Evolutionary conservation across 1,140 invertebrate genomes (phyloP).

Genomic region (Drosophila sechellia): DNA sequence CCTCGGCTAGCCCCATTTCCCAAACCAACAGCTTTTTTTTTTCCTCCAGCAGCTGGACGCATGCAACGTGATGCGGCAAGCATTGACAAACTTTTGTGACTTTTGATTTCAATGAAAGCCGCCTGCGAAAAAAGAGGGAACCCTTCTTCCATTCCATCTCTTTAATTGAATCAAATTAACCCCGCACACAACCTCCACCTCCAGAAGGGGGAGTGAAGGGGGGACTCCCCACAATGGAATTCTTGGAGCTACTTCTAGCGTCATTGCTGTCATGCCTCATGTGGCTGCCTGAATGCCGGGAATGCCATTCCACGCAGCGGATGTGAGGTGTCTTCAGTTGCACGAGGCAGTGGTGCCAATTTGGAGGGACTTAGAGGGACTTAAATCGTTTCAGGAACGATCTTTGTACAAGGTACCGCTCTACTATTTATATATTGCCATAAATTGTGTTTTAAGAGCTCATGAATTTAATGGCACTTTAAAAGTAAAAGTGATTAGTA

Average conservation of each 20-base stretch:
- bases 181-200: constrained; percentile 48
- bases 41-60: constrained; percentile 13
- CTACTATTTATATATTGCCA: no score
- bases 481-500: no score
- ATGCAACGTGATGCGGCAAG: constrained; percentile 77
- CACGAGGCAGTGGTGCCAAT: constrained; percentile 5
- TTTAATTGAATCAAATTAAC: constrained; percentile 81
- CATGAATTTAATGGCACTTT: no score
- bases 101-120: constrained; percentile 56
- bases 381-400: background rate
- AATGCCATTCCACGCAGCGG: constrained; percentile 61
- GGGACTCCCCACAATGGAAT: constrained; percentile 19
- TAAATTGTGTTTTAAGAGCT: no score
- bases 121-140: background rate
- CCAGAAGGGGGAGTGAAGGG: background rate
- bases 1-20: background rate
- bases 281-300: constrained; percentile 57
- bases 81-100: constrained; percentile 70
- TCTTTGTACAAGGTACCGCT: no score
- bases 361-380: background rate
- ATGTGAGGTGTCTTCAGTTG: constrained; percentile 48
- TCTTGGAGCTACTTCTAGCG: constrained; percentile 27
- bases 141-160: constrained; percentile 19
- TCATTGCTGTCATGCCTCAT: constrained; percentile 61
- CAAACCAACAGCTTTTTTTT: background rate